Evolutionary conservation across 2,888 invertebrate genomes (phyloP).

Genomic region (Globia sparganii): DNA sequence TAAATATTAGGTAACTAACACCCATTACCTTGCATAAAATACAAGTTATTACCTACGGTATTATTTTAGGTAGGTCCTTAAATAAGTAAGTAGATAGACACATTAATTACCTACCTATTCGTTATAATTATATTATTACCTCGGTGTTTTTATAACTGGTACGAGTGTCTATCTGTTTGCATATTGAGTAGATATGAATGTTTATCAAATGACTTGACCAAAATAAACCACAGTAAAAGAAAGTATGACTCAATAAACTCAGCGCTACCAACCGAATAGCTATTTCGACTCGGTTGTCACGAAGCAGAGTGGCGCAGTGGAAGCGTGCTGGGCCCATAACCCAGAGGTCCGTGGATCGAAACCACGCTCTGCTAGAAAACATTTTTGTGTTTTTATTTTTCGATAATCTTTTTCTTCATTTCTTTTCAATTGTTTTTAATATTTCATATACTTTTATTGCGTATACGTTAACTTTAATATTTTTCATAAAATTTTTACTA

Average conservation of each 20-base stretch:
- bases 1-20: constrained; percentile 13
- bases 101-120: neutral
- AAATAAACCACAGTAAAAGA: neutral
- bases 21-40: neutral
- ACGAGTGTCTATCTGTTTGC: neutral
- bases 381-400: constrained; percentile 70
- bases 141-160: neutral
- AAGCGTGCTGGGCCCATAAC: constrained; percentile 96
- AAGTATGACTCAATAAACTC: neutral
- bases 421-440: neutral
- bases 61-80: neutral
- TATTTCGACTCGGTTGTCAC: constrained; percentile 56
- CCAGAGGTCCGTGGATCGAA: constrained; percentile 98
- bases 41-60: neutral
- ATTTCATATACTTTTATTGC: neutral
- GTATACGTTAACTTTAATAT: neutral
- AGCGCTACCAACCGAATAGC: neutral
- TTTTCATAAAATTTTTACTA: neutral
- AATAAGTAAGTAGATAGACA: neutral
- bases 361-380: constrained; percentile 94
- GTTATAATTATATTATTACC: no score
- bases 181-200: neutral
- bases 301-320: constrained; percentile 94
- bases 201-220: neutral
- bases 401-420: constrained; percentile 2